phyloP scores from a whole-genome alignment of 2,113 vertebrate genomes.

The Bucco capensis region DNA sequence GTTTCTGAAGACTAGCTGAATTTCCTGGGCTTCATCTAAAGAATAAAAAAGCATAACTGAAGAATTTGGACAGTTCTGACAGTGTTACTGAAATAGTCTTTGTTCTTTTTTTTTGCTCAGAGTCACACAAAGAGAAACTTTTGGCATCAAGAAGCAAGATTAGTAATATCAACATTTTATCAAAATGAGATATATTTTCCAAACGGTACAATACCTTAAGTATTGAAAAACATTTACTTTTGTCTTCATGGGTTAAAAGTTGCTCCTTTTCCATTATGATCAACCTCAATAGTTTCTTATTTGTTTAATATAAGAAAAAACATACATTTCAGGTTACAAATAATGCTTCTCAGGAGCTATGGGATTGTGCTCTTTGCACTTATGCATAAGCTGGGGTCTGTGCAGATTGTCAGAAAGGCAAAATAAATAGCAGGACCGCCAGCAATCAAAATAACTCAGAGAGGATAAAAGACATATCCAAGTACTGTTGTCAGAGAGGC shows the following conservation, averaged over 20 bases:
- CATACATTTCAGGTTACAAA: background rate
- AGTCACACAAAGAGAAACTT: background rate
- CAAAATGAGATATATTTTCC: background rate
- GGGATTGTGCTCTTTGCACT: background rate
- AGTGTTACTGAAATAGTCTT: background rate
- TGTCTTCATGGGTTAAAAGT: background rate
- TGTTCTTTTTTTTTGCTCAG: background rate
- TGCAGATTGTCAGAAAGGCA: background rate
- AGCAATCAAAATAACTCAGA: background rate
- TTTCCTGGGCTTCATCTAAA: background rate
- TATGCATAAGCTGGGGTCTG: background rate
- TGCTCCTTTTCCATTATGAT: background rate
- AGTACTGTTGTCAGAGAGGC: background rate
- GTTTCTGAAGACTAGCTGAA: background rate
- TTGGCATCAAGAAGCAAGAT: background rate
- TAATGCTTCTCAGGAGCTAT: background rate
- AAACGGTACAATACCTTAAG: background rate
- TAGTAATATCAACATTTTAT: background rate
- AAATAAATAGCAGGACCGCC: background rate
- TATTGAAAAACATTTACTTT: background rate
- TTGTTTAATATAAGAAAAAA: background rate
- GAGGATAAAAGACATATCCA: background rate
- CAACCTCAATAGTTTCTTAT: background rate
- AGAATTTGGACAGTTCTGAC: slow-evolving; percentile 20
- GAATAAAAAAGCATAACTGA: background rate